These are phyloP conservation scores for Eugnorisma glareosa DNA, from an alignment of 2,888 invertebrate genomes.

Conservation along the genomic window DNA sequence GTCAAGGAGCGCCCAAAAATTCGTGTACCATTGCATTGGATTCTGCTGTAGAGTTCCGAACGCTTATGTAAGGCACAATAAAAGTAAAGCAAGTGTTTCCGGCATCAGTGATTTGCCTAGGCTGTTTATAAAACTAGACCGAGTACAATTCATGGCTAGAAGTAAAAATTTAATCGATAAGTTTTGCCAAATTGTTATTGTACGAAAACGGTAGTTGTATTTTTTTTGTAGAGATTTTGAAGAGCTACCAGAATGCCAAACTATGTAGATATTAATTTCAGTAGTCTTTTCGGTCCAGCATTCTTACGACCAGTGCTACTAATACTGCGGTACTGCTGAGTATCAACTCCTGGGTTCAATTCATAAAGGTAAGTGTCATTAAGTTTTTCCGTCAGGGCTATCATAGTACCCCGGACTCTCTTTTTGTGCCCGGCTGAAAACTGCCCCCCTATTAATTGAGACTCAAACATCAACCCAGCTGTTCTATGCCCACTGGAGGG, in stretches of 20 bases:
- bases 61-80: neutral
- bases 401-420: neutral
- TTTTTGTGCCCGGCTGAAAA: neutral
- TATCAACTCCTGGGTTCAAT: neutral
- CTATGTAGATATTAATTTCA: neutral
- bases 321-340: neutral
- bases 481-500: no score
- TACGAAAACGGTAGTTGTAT: neutral
- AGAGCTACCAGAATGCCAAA: neutral
- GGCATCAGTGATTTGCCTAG: neutral
- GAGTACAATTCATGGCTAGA: constrained; percentile 14
- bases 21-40: neutral
- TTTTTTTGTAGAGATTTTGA: neutral
- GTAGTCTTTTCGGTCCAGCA: neutral
- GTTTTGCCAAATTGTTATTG: constrained; percentile 6
- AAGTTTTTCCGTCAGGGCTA: neutral
- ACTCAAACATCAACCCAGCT: no score
- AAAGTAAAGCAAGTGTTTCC: constrained; percentile 4
- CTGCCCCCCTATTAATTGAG: neutral
- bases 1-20: neutral
- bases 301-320: neutral
- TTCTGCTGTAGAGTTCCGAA: neutral
- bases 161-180: constrained; percentile 27
- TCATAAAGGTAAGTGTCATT: neutral
- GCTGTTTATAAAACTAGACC: constrained; percentile 34